Evolutionary conservation across 1,140 invertebrate genomes (phyloP), one percentile per base, ranked within the genome.

Genomic region (Bombus huntii): DNA sequence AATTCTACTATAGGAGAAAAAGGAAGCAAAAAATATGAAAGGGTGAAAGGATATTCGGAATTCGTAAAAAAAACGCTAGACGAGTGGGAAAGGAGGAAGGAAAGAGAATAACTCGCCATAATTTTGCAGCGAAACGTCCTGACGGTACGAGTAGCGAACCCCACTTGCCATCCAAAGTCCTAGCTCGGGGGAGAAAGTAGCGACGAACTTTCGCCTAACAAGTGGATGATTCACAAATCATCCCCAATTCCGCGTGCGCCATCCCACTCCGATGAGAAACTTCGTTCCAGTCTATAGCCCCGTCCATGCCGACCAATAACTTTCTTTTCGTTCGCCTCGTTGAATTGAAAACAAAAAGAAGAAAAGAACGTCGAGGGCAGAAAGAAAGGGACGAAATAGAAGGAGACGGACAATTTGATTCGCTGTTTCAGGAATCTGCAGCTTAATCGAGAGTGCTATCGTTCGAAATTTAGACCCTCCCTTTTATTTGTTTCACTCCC

Each of bases 181-280:
- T 71, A 31, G 74, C 80, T 81, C 74, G 70, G 62, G 37, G 81
- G 70, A 72, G 77, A 81, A 85, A 90, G 90, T 87, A 68, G 80
- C 79, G 78, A 84, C 87, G 47, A 93, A 93, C 91, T 92, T 93
- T 91, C 84, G 91, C 88, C 87, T 93, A 93, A 93, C 92, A 93
- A 93, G 91, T 93, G 92, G 92, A 93, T 93, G 92, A 93, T 92
- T 93, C 92, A 93, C 91, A 91, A 93, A 93, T 93, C 92, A 92
- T 92, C 87, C 88, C 92, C 91, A 90, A 92, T 92, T 93, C 86
- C 89, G 72, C 37, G 47, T 53, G 70, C 66, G 6, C 57, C 28
- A 37, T 71, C 66, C 87, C 65, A 3, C 75, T 0, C 12, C 68
- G 44, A 81, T 83, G 76, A 81, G 86, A 86, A 90, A 90, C 86